Conservation (phyloP, 2,113 vertebrate species). For the Capra hircus region DNA sequence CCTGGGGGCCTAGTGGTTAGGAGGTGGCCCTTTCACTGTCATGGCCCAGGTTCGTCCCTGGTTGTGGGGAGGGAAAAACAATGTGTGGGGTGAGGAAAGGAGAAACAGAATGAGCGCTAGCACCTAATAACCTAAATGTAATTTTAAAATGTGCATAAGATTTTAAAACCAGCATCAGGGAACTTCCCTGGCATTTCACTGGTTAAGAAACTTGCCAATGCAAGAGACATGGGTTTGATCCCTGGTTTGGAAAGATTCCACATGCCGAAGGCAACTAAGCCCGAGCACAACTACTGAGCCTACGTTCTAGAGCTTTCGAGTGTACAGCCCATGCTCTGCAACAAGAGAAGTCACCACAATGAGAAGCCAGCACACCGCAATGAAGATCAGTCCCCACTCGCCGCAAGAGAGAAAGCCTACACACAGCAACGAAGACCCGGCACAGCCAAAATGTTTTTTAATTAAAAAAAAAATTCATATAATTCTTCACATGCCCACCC, state of each 20-base stretch:
- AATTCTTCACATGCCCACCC: neutral
- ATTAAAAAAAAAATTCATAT: neutral
- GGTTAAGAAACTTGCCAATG: neutral
- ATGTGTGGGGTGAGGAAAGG: neutral
- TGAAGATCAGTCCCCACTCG: neutral
- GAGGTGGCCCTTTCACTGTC: neutral
- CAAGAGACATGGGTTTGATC: neutral
- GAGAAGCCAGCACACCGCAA: neutral
- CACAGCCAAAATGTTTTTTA: neutral
- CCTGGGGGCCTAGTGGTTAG: neutral
- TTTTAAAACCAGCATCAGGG: neutral
- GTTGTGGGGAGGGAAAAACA: neutral
- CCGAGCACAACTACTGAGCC: neutral
- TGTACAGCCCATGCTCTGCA: neutral
- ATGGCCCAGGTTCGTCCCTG: neutral
- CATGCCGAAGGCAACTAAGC: neutral
- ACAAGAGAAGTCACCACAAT: neutral
- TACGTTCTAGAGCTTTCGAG: neutral
- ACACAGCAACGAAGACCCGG: neutral
- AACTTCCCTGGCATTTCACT: neutral
- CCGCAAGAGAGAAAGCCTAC: neutral
- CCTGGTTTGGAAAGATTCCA: neutral
- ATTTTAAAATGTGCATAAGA: neutral
- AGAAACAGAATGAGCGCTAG: neutral
- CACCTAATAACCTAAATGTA: neutral